Percentiles rank a stretch among this genome's conserved stretches.
These are phyloP conservation scores for Salticus scenicus DNA, from an alignment of 2,888 invertebrate species.

Conservation along the genomic window DNA sequence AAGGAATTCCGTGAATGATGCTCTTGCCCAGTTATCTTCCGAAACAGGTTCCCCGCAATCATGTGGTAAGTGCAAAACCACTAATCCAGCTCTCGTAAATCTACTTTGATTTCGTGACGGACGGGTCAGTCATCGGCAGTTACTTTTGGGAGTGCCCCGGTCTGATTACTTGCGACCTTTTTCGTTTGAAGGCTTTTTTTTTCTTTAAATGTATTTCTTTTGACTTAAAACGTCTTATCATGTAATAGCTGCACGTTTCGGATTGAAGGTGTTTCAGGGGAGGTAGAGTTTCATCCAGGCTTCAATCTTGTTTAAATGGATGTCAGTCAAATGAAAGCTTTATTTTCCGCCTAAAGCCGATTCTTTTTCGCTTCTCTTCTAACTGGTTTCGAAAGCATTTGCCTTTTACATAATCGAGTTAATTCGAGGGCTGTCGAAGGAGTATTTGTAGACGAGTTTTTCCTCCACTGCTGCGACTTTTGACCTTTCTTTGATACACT, in stretches of 20 bases:
- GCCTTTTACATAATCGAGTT: background rate
- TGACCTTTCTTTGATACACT: too few relatives aligned
- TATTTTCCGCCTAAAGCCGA: background rate
- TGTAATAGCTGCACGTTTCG: slow-evolving; percentile 47
- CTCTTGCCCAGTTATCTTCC: slow-evolving; percentile 10
- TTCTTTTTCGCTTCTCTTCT: background rate
- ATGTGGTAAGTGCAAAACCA: slow-evolving; percentile 61
- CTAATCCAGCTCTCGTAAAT: slow-evolving; percentile 45
- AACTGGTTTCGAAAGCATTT: background rate
- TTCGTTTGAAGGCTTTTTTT: background rate
- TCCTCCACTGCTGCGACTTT: background rate
- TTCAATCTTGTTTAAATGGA: slow-evolving; percentile 19
- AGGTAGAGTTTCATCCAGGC: background rate
- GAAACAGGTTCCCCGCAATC: slow-evolving; percentile 39
- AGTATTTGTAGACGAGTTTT: background rate
- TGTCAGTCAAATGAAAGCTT: slow-evolving; percentile 15
- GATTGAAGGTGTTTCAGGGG: slow-evolving; percentile 11
- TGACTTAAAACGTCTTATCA: slow-evolving; percentile 15
- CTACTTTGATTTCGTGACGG: slow-evolving; percentile 51
- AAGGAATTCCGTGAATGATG: slow-evolving; percentile 1
- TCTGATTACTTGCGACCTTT: slow-evolving; percentile 51
- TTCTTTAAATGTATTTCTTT: background rate
- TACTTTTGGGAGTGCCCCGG: slow-evolving; percentile 50
- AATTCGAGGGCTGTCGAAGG: background rate
- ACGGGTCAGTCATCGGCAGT: slow-evolving; percentile 41